phyloP scores from a whole-genome alignment of 2,113 vertebrate species.

The Salvelinus namaycush region DNA sequence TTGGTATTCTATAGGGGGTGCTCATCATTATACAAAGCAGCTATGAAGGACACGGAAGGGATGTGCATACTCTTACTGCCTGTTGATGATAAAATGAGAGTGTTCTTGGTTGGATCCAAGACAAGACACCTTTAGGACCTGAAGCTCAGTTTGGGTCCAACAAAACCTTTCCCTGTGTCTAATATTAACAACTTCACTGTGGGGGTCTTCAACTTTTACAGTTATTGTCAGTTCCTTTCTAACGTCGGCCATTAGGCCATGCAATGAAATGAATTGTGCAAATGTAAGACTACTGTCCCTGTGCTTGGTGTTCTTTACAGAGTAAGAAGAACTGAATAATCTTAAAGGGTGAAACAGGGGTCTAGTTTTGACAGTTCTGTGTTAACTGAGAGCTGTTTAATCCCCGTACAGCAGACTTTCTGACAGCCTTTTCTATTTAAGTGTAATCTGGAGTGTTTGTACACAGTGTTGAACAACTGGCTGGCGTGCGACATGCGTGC shows the following conservation, averaged over 20 bases:
- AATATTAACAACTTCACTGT: constrained; percentile 36
- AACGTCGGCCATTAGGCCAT: constrained; percentile 41
- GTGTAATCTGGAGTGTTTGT: constrained; percentile 66
- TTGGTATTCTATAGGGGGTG: constrained; percentile 42
- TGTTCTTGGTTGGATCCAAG: constrained; percentile 45
- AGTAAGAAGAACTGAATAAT: constrained; percentile 9
- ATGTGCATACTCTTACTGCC: constrained; percentile 43
- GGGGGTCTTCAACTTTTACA: constrained; percentile 52
- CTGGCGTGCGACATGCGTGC: constrained; percentile 41
- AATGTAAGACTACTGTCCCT: constrained; percentile 4
- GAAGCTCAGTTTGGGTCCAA: constrained; percentile 43
- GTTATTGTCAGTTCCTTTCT: constrained; percentile 52
- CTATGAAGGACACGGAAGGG: constrained; percentile 35
- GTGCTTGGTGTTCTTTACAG: constrained; percentile 2
- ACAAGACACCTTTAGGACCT: constrained; percentile 51
- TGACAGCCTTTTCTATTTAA: constrained; percentile 58
- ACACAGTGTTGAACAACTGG: constrained; percentile 59
- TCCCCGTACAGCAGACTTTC: constrained; percentile 46
- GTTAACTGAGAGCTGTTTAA: constrained; percentile 59
- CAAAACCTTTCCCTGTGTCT: constrained; percentile 26
- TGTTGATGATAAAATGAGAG: constrained; percentile 50
- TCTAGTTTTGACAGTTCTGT: constrained; percentile 57
- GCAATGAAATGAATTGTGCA: constrained; percentile 43
- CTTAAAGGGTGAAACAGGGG: constrained; percentile 24
- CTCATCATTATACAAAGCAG: constrained; percentile 41